Evolutionary conservation across 2,113 vertebrate genomes (phyloP), one percentile per base, ranked within the genome.

Genomic region (Alaudala cheleensis): DNA sequence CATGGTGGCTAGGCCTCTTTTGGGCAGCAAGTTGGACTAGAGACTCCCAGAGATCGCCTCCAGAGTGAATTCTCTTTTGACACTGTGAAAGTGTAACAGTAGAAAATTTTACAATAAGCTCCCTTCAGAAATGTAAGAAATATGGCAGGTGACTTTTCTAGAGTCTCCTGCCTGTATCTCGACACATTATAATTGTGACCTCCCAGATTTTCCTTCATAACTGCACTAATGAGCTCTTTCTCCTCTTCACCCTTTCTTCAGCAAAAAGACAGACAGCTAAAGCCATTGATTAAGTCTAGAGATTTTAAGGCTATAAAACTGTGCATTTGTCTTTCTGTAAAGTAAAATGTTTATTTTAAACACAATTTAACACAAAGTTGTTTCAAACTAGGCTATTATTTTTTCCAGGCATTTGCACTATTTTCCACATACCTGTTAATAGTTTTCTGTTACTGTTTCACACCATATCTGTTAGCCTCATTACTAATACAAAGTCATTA

Each of bases 1-100:
- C 3, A 4, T 4, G 0, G 0, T 58, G 23, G 23, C 18, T 54
- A 19, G 62, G 15, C 19, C 11, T 40, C 0, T 0, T 81, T 81
- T 56, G 33, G 29, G 33, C 17, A 47, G 17, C 23, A 60, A 12
- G 6, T 15, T 9, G 5, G 6, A 42, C 21, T 25, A 29, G 18
- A 34, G 5, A 33, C 5, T 31, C 7, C 6, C 58, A 45, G 33
- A 72, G 20, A 17, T 5, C 62, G 22, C 5, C 13, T 67, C 14
- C 24, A 83, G 14, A 45, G 4, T 42, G 10, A 84, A 44, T 23
- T 45, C 16, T 14, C 2, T 15, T 33, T 9, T 29, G 14, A 47
- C 20, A 31, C 3, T 3, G 2, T 42, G 44, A 28, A 77, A 80
- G 6, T 17, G 24, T 44, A 45, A 16, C 2, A 5, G 18, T 22